These are phyloP conservation scores for Drosophila quasianomalipes DNA, from an alignment of 2,888 invertebrate genomes.

Conservation along the genomic window DNA sequence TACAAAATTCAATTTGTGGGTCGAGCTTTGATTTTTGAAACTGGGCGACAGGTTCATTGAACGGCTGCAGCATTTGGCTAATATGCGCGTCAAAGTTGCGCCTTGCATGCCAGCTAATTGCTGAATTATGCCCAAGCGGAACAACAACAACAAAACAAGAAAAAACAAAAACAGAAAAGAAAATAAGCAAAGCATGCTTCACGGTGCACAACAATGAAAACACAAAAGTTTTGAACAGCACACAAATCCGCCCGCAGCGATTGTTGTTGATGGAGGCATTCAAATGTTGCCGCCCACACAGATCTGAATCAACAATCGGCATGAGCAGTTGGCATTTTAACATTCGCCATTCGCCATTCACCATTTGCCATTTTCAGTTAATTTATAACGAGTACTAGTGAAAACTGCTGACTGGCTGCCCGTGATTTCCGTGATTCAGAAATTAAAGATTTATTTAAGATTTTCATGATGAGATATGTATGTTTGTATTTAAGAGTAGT, in stretches of 20 bases:
- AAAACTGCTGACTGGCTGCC: constrained; percentile 60
- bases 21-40: constrained; percentile 58
- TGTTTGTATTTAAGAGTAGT: not conserved
- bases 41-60: constrained; percentile 53
- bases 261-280: constrained; percentile 1
- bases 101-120: constrained; percentile 62
- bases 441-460: constrained; percentile 78
- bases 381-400: constrained; percentile 10
- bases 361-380: constrained; percentile 34
- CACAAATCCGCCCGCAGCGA: constrained; percentile 18
- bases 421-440: constrained; percentile 77
- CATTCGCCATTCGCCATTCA: constrained; percentile 11
- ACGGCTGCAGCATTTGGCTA: constrained; percentile 33
- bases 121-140: constrained; percentile 57
- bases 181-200: constrained; percentile 42
- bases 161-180: not conserved
- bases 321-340: constrained; percentile 37
- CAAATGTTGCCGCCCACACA: constrained; percentile 13
- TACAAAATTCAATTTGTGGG: constrained; percentile 52
- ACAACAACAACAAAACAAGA: constrained; percentile 1
- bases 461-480: constrained; percentile 73
- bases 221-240: constrained; percentile 19
- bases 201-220: constrained; percentile 42
- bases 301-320: constrained; percentile 40
- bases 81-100: constrained; percentile 51